Conservation (phyloP, 2,888 invertebrate species). For the Meloe dianella region DNA sequence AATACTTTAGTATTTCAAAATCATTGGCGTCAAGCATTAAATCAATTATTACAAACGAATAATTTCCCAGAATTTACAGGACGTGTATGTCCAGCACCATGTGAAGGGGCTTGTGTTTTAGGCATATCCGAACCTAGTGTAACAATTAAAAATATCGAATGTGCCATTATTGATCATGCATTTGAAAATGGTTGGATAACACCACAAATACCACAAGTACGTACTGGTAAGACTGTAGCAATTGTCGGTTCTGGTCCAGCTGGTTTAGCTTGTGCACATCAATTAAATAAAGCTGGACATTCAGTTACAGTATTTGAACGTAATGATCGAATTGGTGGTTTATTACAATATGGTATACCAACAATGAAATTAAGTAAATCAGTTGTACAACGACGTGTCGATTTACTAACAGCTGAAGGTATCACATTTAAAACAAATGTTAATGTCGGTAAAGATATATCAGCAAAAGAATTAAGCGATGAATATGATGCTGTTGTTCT, state of each 20-base stretch:
- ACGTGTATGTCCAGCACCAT: constrained; percentile 94
- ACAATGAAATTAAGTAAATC: constrained; percentile 97
- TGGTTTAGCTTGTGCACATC: constrained; percentile 94
- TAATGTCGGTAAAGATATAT: constrained; percentile 90
- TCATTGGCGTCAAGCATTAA: constrained; percentile 93
- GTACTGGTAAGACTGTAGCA: constrained; percentile 51
- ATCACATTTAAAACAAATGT: constrained; percentile 83
- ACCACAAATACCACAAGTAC: constrained; percentile 64
- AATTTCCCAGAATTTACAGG: constrained; percentile 85
- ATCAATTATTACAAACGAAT: constrained; percentile 94
- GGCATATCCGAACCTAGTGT: constrained; percentile 94
- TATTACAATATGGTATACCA: constrained; percentile 97
- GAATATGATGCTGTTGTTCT: constrained; percentile 85
- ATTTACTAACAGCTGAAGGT: constrained; percentile 88
- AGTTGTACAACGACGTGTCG: constrained; percentile 88
- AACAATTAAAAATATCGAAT: constrained; percentile 99
- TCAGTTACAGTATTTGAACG: constrained; percentile 95
- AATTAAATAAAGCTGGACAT: constrained; percentile 97
- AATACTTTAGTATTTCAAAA: constrained; percentile 95
- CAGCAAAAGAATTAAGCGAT: constrained; percentile 71
- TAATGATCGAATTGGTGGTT: constrained; percentile 93
- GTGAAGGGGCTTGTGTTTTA: constrained; percentile 97
- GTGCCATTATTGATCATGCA: constrained; percentile 97
- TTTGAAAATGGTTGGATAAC: constrained; percentile 95
- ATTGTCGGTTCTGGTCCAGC: constrained; percentile 95